Evolutionary conservation across 2,888 invertebrate genomes (phyloP), one percentile per base, ranked within the genome.

Genomic region (Leptinotarsa tumamoca): DNA sequence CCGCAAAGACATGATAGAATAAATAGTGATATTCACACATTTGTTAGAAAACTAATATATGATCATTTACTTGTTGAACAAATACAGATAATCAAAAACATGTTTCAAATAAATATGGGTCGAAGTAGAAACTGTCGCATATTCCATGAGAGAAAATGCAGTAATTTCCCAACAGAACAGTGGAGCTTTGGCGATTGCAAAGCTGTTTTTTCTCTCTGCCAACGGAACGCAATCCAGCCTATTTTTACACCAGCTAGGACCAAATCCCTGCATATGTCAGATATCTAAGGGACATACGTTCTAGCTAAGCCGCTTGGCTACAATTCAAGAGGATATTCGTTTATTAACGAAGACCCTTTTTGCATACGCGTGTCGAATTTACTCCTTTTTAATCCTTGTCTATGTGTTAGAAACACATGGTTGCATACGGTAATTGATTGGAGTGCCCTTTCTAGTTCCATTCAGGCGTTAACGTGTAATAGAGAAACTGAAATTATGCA

Each of bases 351-450:
- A 66, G 71, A 80, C 83, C 82, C 78, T 82, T 43, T 43, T 82
- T 82, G 76, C 78, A 79, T 77, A 75, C 82, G 82, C 83, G 83
- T 83, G 84, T 83, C 82, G 79, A 80, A 82, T 84, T 82, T 79
- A 80, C 83, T 84, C 54, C 54, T 83, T 79, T 79, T 82, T 82
- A 83, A 84, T 82, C 82, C 81, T 82, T 83, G 80, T 80, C 77
- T 70, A 50, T 73, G 68, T 77, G 81, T 83, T 83, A 82, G 78
- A 79, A 82, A 83, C 84, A 84, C 82, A 84, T 82, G 83, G 82
- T 78, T 82, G 83, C 81, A 61, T 80, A 80, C 78, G 82, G 80
- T 83, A 83, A 83, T 82, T 81, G 81, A 77, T 79, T 78, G 71
- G 61, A 77, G 76, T 43, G 43, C 43, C 43, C 63, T 33, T 63